phyloP scores from a whole-genome alignment of 2,888 invertebrate genomes.

The Hyppa rectilinea region DNA sequence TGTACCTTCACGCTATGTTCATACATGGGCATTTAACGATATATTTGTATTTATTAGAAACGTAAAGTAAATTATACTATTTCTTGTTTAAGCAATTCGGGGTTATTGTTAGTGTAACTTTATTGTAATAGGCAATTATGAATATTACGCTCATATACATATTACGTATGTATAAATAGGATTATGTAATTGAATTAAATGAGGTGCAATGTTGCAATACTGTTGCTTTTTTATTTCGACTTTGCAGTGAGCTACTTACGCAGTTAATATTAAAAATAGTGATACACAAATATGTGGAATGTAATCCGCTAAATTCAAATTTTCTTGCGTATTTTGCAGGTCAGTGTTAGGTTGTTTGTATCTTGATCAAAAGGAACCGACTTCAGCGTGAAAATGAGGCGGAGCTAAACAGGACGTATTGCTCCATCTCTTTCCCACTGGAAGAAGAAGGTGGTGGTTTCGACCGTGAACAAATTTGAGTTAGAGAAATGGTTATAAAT shows the following conservation, averaged over 20 bases:
- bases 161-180: slow-evolving; percentile 85
- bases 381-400: too few species aligned
- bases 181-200: slow-evolving; percentile 82
- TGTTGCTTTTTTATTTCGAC: slow-evolving; percentile 61
- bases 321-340: too few species aligned
- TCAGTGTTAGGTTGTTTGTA: too few species aligned
- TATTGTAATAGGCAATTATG: slow-evolving; percentile 77
- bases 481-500: too few species aligned
- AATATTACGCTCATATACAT: slow-evolving; percentile 79
- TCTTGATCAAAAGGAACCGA: too few species aligned
- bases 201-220: slow-evolving; percentile 79
- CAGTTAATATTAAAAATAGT: background rate
- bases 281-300: background rate
- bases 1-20: slow-evolving; percentile 95
- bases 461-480: too few species aligned
- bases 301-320: too few species aligned
- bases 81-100: slow-evolving; percentile 75
- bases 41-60: slow-evolving; percentile 68
- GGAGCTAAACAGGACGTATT: too few species aligned
- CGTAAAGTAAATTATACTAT: slow-evolving; percentile 67
- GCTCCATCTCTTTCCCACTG: too few species aligned
- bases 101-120: slow-evolving; percentile 72
- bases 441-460: too few species aligned
- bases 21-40: slow-evolving; percentile 93
- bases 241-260: background rate